A percentile compares a stretch with the other conserved stretches of the same genome.
phyloP scores from a whole-genome alignment of 2,113 vertebrate genomes.

The Pangasianodon gigas region DNA sequence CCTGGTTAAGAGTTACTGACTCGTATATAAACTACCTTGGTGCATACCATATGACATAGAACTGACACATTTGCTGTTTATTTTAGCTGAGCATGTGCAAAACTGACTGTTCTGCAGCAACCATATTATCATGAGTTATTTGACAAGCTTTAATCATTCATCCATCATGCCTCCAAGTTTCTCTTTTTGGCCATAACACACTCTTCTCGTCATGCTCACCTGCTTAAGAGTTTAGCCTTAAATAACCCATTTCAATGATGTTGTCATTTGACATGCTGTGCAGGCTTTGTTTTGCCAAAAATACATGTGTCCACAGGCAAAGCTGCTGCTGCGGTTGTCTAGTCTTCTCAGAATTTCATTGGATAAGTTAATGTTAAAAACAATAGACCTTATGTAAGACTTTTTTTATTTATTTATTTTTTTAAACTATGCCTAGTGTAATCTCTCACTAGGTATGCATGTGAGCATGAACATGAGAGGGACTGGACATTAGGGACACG shows the following conservation, averaged over 20 bases:
- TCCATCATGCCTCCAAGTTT: not conserved
- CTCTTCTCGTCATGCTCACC: not conserved
- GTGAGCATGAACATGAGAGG: constrained; percentile 19
- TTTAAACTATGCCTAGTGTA: constrained; percentile 35
- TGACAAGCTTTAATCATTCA: not conserved
- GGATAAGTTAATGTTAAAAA: constrained; percentile 26
- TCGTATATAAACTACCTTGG: not conserved
- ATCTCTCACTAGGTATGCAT: constrained; percentile 12
- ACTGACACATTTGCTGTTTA: not conserved
- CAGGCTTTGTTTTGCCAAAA: constrained; percentile 42
- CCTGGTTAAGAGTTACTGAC: not conserved
- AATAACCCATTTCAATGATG: constrained; percentile 14
- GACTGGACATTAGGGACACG: constrained; percentile 38
- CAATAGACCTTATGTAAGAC: constrained; percentile 38
- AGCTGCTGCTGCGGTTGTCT: constrained; percentile 15
- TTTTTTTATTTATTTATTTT: not conserved
- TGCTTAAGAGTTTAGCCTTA: constrained; percentile 2
- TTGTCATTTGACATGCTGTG: constrained; percentile 23
- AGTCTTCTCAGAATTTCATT: constrained; percentile 11
- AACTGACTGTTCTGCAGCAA: not conserved
- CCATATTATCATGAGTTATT: not conserved
- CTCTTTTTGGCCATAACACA: not conserved
- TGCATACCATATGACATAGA: not conserved
- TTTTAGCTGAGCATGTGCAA: not conserved
- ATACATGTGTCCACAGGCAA: constrained; percentile 14